Evolutionary conservation across 2,888 invertebrate species (phyloP), one percentile per base, ranked within the genome.

Genomic region (Thecocarcelia acutangulata): DNA sequence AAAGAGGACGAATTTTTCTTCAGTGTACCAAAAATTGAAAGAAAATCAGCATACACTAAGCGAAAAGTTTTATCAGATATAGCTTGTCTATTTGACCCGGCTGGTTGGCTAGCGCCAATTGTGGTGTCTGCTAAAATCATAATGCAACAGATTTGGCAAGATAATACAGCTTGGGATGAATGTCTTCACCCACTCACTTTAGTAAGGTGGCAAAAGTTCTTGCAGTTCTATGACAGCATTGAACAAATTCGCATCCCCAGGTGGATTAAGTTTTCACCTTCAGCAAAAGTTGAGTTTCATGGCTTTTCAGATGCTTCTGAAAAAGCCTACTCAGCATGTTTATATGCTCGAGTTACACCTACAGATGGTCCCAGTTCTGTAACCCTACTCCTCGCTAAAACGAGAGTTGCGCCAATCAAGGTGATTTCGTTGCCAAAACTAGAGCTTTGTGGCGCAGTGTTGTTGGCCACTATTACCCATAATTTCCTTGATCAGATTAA

Each of bases 31-130:
- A 11, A 9, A 21, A 21, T 50, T 11, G 3, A 21, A 19, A 50
- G 19, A 17, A 12, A 12, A 50, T 9, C n/a, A n/a, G 44, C 44
- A 13, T 44, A 44, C 15, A 46, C 19, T 3, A 85, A 86, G 50
- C 79, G 40, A 6, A 6, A 2, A 6, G 40, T 21, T 12, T 19
- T 50, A n/a, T 33, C 70, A 50, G 19, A 19, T n/a, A 54, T 24
- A 8, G 44, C 84, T 0, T 72, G 68, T n/a, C 33, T 83, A 3
- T 83, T 80, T 28, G 82, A 82, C 48, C 84, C 81, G 17, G 75
- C 73, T 5, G 75, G 83, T 17, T 83, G 77, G 74, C 21, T 83
- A 19, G 81, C 78, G 3, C 83, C 83, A 2, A 33, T 82, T 1
- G 48, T 81, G 8, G 56, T 84, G 3, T 11, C 56, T n/a, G 0